Evolutionary conservation across 2,797 vertebrate genomes (phyloP).

Genomic region (Discoglossus pictus): DNA sequence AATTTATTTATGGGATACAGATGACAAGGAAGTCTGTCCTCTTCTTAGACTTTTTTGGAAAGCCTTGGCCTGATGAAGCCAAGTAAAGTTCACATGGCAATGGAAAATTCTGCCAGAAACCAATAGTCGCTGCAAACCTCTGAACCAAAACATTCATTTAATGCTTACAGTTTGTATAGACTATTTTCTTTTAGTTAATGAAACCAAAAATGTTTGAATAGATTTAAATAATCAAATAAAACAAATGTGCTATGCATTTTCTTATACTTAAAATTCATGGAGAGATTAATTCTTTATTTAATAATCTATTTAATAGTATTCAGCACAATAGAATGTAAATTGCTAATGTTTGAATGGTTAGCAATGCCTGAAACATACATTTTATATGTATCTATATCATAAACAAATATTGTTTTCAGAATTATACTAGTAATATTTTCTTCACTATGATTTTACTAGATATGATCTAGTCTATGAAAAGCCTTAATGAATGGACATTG

Average conservation of each 20-base stretch:
- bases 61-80: slow-evolving; percentile 66
- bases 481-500: no score
- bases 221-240: slow-evolving; percentile 71
- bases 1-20: slow-evolving; percentile 82
- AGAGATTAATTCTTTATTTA: no score
- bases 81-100: slow-evolving; percentile 72
- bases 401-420: no score
- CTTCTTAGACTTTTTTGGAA: slow-evolving; percentile 71
- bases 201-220: slow-evolving; percentile 70
- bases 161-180: slow-evolving; percentile 73
- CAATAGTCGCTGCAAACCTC: slow-evolving; percentile 70
- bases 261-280: no score
- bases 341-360: no score
- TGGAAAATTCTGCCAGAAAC: slow-evolving; percentile 68
- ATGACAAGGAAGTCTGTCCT: slow-evolving; percentile 75
- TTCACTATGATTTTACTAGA: no score
- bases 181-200: slow-evolving; percentile 77
- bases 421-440: no score
- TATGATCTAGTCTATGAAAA: no score
- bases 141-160: slow-evolving; percentile 76
- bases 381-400: no score
- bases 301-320: no score
- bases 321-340: no score
- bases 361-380: no score
- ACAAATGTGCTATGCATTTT: slow-evolving; percentile 74